These are phyloP conservation scores for Pseudorectes ferrugineus DNA, from an alignment of 2,113 vertebrate genomes.

Conservation along the genomic window DNA sequence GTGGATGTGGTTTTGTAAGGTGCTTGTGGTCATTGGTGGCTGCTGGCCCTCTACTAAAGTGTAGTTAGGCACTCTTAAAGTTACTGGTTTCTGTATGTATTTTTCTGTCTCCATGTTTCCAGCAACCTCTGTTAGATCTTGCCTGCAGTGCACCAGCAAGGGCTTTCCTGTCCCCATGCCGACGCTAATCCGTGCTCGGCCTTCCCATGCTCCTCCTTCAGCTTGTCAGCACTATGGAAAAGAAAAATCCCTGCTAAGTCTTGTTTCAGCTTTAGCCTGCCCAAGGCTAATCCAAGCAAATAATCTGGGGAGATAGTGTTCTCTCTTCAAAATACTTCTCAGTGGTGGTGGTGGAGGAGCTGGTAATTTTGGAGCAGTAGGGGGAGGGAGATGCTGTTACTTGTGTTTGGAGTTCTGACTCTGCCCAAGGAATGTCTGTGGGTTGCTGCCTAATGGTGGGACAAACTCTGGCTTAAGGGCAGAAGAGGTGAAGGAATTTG, in stretches of 20 bases:
- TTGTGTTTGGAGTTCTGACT: neutral
- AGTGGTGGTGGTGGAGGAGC: neutral
- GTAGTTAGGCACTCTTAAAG: neutral
- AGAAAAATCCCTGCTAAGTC: neutral
- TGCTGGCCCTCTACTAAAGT: neutral
- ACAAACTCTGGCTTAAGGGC: neutral
- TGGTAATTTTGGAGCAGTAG: neutral
- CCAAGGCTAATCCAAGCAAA: neutral
- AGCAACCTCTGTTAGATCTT: neutral
- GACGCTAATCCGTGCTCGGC: fast-evolving
- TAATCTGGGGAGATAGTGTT: neutral
- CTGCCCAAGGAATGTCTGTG: neutral
- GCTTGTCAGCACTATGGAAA: neutral
- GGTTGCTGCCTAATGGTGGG: neutral
- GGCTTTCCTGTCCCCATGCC: neutral
- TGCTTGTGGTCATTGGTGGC: neutral
- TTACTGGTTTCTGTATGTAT: neutral
- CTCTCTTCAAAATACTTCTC: neutral
- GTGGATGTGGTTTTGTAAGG: neutral
- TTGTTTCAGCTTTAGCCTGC: neutral
- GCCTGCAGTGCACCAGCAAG: neutral
- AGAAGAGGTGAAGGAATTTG: neutral
- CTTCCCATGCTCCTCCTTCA: neutral
- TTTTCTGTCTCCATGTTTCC: neutral
- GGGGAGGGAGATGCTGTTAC: neutral